Evolutionary conservation across 1,140 invertebrate species (phyloP).

Genomic region (Euborellia annulipes): DNA sequence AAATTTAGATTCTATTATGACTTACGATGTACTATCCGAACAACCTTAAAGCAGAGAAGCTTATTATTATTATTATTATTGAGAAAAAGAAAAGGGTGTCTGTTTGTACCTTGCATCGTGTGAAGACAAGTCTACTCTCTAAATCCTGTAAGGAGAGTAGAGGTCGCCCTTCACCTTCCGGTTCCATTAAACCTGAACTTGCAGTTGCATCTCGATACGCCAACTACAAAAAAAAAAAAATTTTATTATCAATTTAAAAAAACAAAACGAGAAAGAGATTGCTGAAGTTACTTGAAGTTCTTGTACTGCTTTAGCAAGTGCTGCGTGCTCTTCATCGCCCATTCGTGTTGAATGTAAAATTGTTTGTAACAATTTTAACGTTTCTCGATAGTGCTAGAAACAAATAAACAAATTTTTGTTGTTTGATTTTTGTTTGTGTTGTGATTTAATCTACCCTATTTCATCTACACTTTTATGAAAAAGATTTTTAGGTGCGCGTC

Average conservation of each 20-base stretch:
- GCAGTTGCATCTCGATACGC: conserved; percentile 62
- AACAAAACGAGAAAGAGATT: neutral
- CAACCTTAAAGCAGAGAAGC: no score
- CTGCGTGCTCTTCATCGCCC: conserved; percentile 28
- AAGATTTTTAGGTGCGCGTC: no score
- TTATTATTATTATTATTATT: no score
- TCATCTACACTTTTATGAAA: no score
- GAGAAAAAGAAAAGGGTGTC: conserved; percentile 10
- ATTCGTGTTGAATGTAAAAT: conserved; percentile 27
- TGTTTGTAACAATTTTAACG: conserved; percentile 34
- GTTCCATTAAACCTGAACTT: conserved; percentile 65
- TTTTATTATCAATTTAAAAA: no score
- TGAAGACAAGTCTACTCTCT: conserved; percentile 68
- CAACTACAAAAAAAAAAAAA: conserved; percentile 11
- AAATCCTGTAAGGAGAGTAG: conserved; percentile 62
- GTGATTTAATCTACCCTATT: no score
- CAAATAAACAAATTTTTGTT: conserved; percentile 11
- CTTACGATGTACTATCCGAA: no score
- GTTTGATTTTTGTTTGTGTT: no score
- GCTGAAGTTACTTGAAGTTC: conserved; percentile 27
- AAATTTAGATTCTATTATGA: no score
- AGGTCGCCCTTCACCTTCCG: conserved; percentile 59
- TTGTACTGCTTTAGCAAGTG: conserved; percentile 29
- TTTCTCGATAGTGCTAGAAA: conserved; percentile 41
- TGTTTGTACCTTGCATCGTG: conserved; percentile 55